phyloP scores from a whole-genome alignment of 1,140 invertebrate species.

The Zaprionus taronus region DNA sequence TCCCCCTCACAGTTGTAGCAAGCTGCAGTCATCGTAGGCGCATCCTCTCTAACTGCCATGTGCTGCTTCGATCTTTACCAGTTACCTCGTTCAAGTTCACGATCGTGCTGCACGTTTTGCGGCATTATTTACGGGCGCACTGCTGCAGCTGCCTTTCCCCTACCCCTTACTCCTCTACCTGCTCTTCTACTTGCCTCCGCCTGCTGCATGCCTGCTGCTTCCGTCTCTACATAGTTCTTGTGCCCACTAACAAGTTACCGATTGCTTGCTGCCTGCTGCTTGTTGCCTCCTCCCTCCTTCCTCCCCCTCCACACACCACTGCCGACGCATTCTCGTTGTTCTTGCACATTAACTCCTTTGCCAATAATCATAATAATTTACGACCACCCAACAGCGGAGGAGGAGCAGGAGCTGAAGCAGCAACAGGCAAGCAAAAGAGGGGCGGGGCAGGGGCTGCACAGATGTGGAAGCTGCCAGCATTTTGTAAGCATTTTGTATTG shows the following conservation, averaged over 20 bases:
- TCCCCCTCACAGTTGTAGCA: neutral
- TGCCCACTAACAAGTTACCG: slow-evolving; percentile 71
- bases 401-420: neutral
- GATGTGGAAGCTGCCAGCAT: slow-evolving; percentile 48
- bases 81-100: slow-evolving; percentile 52
- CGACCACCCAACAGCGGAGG: slow-evolving; percentile 68
- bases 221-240: slow-evolving; percentile 24
- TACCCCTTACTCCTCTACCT: neutral
- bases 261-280: slow-evolving; percentile 46
- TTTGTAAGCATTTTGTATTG: slow-evolving; percentile 68
- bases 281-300: slow-evolving; percentile 23
- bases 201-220: slow-evolving; percentile 8
- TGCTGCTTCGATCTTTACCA: slow-evolving; percentile 30
- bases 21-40: slow-evolving; percentile 22
- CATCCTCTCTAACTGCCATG: slow-evolving; percentile 38
- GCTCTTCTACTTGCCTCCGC: neutral
- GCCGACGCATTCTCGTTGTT: slow-evolving; percentile 21
- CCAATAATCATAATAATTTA: slow-evolving; percentile 80
- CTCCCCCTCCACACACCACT: neutral
- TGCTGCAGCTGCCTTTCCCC: neutral
- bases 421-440: slow-evolving; percentile 30
- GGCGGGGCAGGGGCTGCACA: neutral
- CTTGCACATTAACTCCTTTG: slow-evolving; percentile 75
- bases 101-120: slow-evolving; percentile 75
- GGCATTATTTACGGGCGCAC: slow-evolving; percentile 69